Conservation (phyloP, 1,140 invertebrate species). For the Kradibia gibbosae region DNA sequence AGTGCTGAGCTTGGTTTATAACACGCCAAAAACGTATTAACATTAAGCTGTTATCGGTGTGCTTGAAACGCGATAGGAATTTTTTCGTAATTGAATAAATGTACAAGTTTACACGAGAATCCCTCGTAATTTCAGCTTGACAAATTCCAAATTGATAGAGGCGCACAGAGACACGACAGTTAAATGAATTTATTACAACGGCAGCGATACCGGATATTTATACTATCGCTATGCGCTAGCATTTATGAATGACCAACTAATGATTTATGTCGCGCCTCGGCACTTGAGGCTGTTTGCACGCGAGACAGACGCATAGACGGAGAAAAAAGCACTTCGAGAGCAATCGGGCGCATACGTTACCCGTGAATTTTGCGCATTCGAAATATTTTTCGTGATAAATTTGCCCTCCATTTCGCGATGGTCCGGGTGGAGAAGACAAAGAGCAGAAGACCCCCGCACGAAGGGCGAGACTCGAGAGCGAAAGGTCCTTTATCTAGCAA, state of each 20-base stretch:
- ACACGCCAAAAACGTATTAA: neutral
- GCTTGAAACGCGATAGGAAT: neutral
- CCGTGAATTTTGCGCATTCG: no score
- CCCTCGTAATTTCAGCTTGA: conserved; percentile 18
- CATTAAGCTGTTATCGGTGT: no score
- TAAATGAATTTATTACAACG: conserved; percentile 25
- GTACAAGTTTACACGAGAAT: neutral
- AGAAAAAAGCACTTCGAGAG: neutral
- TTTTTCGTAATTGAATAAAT: conserved; percentile 11
- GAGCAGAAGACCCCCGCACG: neutral
- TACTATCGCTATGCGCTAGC: neutral
- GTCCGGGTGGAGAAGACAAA: no score
- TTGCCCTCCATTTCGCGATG: no score
- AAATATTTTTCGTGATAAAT: no score
- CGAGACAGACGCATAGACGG: neutral
- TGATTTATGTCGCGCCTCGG: neutral
- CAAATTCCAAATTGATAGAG: conserved; percentile 9
- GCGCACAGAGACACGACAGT: neutral
- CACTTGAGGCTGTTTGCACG: neutral
- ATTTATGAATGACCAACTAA: conserved; percentile 3
- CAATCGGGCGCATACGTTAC: neutral
- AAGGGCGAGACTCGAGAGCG: neutral
- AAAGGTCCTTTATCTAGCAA: neutral
- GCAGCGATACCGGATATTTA: neutral
- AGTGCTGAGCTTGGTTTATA: neutral